phyloP scores from a whole-genome alignment of 2,888 invertebrate genomes.

The Acheta domesticus region DNA sequence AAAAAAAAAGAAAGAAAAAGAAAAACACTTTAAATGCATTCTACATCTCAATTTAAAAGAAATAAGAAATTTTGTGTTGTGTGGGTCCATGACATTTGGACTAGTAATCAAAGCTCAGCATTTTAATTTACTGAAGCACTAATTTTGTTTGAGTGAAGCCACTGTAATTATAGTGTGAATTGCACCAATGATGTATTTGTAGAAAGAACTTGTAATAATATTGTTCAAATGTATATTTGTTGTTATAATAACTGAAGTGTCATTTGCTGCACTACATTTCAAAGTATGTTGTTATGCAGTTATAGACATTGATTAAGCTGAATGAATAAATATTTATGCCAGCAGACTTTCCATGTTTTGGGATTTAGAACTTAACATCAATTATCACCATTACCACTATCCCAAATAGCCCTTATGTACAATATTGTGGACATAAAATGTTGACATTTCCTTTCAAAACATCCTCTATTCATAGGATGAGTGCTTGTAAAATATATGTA shows the following conservation, averaged over 20 bases:
- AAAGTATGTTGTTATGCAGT: slow-evolving; percentile 18
- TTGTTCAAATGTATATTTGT: slow-evolving; percentile 18
- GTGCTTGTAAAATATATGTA: too few species aligned
- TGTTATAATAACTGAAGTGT: slow-evolving; percentile 2
- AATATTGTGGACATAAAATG: too few species aligned
- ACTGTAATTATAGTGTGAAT: slow-evolving; percentile 6
- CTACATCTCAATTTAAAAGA: too few species aligned
- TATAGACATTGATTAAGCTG: slow-evolving; percentile 6
- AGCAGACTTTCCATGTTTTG: background rate
- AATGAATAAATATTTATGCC: slow-evolving; percentile 18
- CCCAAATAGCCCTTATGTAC: too few species aligned
- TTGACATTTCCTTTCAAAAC: too few species aligned
- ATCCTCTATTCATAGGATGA: too few species aligned
- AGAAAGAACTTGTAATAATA: slow-evolving; percentile 1
- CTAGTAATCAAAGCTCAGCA: too few species aligned
- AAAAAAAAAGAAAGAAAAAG: too few species aligned
- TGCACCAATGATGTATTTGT: slow-evolving; percentile 5
- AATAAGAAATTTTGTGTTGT: too few species aligned
- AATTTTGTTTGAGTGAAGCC: background rate
- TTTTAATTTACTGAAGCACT: background rate
- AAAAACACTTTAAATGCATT: too few species aligned
- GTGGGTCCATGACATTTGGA: too few species aligned
- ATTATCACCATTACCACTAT: too few species aligned
- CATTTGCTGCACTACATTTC: slow-evolving; percentile 18
- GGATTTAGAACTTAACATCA: background rate